Evolutionary conservation across 2,888 invertebrate genomes (phyloP), one percentile per base, ranked within the genome.

Genomic region (Pollenia labialis): DNA sequence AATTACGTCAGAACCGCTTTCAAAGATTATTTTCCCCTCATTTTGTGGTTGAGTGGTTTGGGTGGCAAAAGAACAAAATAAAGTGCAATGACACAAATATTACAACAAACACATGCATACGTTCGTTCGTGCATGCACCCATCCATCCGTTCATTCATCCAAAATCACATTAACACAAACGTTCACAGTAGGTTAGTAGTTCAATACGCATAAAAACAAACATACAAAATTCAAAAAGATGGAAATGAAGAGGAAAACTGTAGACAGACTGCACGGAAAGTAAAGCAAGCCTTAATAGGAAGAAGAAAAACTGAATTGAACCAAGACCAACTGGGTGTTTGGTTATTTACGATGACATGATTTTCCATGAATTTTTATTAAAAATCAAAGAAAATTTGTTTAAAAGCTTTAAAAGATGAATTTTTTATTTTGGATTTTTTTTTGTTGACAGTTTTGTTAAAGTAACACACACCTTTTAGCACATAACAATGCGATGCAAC

Each of bases 131-230:
- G 46, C 12, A 58, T 68, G 42, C 50, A 68, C 11, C 16, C 56
- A 48, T 58, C 3, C 16, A 50, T 62, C 32, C 32, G 6, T 32
- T 1, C 23, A 56, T 56, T 9, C 56, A 56, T 23, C 18, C 23
- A 52, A 8, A 66, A 54, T 12, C 48, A 16, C 68, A 68, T 56
- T n/a, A 56, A 50, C 18, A 68, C 48, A 66, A 11, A 42, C 58
- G 10, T 12, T 12, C 18, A 52, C 69, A 75, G 69, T 85, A 85
- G 85, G 85, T 85, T 85, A 85, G 75, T 75, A 85, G 80, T 75
- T 75, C 75, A 75, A 64, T 75, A 85, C 85, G 80, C 75, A 85
- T 62, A 69, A 75, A 62, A 79, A 79, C 54, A 52, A 62, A 69
- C 14, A 0, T 10, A 58, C 44, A 54, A 46, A 46, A 18, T 50